Conservation (phyloP, 2,113 vertebrate species). For the Aegithalos caudatus region DNA sequence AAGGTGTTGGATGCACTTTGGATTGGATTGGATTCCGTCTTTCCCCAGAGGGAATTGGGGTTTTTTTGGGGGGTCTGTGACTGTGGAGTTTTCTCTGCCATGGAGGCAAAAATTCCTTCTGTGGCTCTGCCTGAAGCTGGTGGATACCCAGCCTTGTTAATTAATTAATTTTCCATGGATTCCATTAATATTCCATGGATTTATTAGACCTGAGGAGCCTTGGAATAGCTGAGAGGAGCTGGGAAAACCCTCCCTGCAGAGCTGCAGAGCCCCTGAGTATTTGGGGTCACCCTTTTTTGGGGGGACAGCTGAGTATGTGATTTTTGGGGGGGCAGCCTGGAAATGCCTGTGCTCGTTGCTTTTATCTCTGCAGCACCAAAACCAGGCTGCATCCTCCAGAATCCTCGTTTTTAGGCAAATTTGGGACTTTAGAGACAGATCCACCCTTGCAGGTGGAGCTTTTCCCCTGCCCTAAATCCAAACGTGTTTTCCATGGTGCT, state of each 20-base stretch:
- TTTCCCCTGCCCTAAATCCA: neutral
- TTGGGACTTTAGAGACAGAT: neutral
- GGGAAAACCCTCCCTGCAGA: neutral
- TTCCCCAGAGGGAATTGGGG: neutral
- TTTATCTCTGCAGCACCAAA: neutral
- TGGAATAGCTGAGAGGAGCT: neutral
- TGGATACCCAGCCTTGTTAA: neutral
- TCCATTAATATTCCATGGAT: neutral
- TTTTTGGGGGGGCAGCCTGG: neutral
- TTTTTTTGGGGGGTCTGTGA: neutral
- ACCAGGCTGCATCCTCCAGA: neutral
- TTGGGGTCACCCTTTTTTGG: neutral
- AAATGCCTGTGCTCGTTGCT: neutral
- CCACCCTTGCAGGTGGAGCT: neutral
- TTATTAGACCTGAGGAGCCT: neutral
- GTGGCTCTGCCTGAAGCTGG: neutral
- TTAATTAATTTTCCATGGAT: too few species aligned
- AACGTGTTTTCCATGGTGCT: neutral
- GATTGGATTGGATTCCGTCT: neutral
- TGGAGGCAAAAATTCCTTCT: neutral
- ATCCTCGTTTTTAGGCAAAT: neutral
- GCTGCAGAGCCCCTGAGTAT: neutral
- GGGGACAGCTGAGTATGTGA: rapidly evolving
- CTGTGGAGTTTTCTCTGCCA: neutral
- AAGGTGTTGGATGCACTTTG: neutral